Conservation (phyloP, 2,888 invertebrate species). For the Siphlonurus alternatus region DNA sequence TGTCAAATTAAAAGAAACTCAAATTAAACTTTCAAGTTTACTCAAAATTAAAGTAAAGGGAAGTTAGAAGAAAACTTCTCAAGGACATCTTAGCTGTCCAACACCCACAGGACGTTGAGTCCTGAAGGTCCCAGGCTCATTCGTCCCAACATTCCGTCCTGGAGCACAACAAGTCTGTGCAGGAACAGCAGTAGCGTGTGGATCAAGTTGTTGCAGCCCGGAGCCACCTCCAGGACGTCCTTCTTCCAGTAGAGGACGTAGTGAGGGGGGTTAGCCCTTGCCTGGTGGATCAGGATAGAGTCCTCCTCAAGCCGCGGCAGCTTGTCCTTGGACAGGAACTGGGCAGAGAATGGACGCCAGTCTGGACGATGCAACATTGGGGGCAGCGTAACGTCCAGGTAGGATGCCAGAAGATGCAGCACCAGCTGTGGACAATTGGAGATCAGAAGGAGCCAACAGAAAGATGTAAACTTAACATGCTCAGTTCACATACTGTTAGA, state of each 20-base stretch:
- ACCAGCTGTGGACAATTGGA: constrained; percentile 43
- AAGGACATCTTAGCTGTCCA: constrained; percentile 34
- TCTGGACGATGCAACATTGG: constrained; percentile 46
- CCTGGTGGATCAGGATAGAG: constrained; percentile 42
- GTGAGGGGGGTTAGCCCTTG: constrained; percentile 47
- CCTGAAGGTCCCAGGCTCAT: constrained; percentile 62
- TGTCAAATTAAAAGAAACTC: too few species aligned
- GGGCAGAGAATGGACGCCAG: constrained; percentile 36
- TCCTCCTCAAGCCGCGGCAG: constrained; percentile 23
- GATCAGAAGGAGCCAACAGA: too few species aligned
- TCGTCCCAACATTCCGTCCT: constrained; percentile 57
- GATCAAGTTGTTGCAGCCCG: constrained; percentile 78
- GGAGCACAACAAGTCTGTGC: constrained; percentile 51
- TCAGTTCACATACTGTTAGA: too few species aligned
- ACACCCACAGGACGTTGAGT: constrained; percentile 70
- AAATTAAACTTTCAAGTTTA: too few species aligned
- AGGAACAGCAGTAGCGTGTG: constrained; percentile 71
- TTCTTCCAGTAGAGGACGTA: constrained; percentile 48
- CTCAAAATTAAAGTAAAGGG: too few species aligned
- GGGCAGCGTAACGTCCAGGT: constrained; percentile 67
- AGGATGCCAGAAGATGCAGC: constrained; percentile 69
- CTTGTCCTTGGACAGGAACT: constrained; percentile 9
- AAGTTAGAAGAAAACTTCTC: too few species aligned
- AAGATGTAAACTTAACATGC: too few species aligned
- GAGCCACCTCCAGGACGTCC: constrained; percentile 46